A percentile compares a stretch with the other conserved stretches of the same genome.
phyloP scores from a whole-genome alignment of 2,797 vertebrate genomes.

The Chiloscyllium punctatum region DNA sequence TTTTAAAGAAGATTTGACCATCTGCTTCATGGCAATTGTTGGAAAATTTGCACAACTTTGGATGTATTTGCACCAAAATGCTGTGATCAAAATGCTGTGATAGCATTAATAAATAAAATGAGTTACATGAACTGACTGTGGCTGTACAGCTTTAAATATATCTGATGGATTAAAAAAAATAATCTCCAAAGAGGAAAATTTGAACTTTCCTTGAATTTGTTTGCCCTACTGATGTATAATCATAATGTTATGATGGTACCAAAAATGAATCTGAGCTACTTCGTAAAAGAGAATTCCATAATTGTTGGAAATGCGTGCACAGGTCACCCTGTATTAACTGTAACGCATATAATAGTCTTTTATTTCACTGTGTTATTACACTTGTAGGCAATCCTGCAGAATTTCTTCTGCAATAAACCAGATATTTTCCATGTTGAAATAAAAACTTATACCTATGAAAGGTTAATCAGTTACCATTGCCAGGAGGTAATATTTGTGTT shows the following conservation, averaged over 20 bases:
- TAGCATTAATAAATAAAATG: background rate
- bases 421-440: background rate
- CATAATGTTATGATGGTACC: background rate
- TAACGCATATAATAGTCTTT: background rate
- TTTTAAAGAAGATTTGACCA: background rate
- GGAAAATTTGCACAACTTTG: background rate
- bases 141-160: background rate
- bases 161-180: background rate
- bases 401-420: too few relatives aligned
- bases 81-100: background rate
- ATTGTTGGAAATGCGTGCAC: background rate
- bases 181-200: background rate
- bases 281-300: background rate
- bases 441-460: background rate
- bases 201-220: background rate
- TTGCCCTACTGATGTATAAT: background rate
- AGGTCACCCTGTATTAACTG: background rate
- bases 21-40: background rate
- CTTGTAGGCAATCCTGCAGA: background rate
- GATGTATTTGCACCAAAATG: background rate
- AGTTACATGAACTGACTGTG: background rate
- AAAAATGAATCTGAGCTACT: background rate
- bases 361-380: background rate
- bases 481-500: background rate
- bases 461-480: background rate